These are phyloP conservation scores for Scolopax bukidnonensis DNA, from an alignment of 2,797 vertebrate genomes.

Conservation along the genomic window DNA sequence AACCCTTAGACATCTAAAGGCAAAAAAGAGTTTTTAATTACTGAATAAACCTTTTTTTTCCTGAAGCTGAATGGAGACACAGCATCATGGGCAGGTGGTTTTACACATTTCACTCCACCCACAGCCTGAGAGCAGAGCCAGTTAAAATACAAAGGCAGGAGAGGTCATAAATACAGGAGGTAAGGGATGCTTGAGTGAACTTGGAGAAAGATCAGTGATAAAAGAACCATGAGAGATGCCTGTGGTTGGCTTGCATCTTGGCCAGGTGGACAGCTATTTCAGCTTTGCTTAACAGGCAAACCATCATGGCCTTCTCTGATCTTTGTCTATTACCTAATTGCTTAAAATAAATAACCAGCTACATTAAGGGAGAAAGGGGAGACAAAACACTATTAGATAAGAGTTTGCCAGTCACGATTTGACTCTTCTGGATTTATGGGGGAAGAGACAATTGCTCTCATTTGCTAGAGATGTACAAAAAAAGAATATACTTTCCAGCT, in stretches of 20 bases:
- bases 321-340: not conserved
- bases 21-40: slow-evolving; percentile 44
- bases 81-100: slow-evolving; percentile 48
- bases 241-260: slow-evolving; percentile 1
- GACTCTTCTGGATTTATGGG: slow-evolving; percentile 1
- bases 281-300: slow-evolving; percentile 25
- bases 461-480: not conserved
- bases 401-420: not conserved
- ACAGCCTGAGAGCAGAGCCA: slow-evolving; percentile 23
- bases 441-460: not conserved
- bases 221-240: slow-evolving; percentile 28
- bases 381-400: not conserved
- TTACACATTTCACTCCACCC: slow-evolving; percentile 53
- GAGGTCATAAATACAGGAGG: slow-evolving; percentile 65
- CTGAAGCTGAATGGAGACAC: slow-evolving; percentile 49
- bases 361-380: not conserved
- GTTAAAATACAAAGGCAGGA: slow-evolving; percentile 55
- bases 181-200: slow-evolving; percentile 58
- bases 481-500: not conserved
- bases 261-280: slow-evolving; percentile 58
- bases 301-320: slow-evolving; percentile 4
- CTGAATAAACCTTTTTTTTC: slow-evolving; percentile 35
- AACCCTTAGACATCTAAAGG: not conserved
- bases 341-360: slow-evolving; percentile 11
- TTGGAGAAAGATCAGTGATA: slow-evolving; percentile 35